These are phyloP conservation scores for Drosophila tani DNA, from an alignment of 1,140 invertebrate genomes.

Conservation along the genomic window DNA sequence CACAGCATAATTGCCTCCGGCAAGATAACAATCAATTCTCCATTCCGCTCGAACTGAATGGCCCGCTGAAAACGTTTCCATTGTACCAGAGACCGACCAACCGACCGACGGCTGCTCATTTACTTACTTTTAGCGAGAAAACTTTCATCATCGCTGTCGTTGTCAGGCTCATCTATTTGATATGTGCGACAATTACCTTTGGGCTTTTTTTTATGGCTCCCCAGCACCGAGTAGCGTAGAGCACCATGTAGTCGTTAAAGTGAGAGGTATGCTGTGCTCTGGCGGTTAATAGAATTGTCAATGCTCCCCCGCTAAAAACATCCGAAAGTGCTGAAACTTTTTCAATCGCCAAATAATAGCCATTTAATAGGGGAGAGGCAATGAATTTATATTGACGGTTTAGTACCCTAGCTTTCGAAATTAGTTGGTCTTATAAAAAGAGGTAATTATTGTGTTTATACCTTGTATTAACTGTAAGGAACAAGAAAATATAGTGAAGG, in stretches of 20 bases:
- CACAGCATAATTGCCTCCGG: slow-evolving; percentile 24
- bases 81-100: slow-evolving; percentile 3
- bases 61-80: slow-evolving; percentile 20
- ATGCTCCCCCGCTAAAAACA: background rate
- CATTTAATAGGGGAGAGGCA: background rate
- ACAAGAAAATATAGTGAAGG: background rate
- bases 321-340: slow-evolving; percentile 23
- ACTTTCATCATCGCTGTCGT: slow-evolving; percentile 42
- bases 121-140: slow-evolving; percentile 35
- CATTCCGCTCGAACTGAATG: slow-evolving; percentile 1
- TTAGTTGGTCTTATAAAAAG: background rate
- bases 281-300: slow-evolving; percentile 22
- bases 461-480: background rate
- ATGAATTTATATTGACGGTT: background rate
- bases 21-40: slow-evolving; percentile 34
- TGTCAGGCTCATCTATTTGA: slow-evolving; percentile 38
- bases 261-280: background rate
- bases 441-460: background rate
- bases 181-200: slow-evolving; percentile 49
- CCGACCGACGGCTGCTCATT: slow-evolving; percentile 16
- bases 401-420: background rate
- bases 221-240: background rate
- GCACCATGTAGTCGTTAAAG: slow-evolving; percentile 16
- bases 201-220: slow-evolving; percentile 28
- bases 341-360: slow-evolving; percentile 16